Evolutionary conservation across 2,888 invertebrate genomes (phyloP).

Genomic region (Listrodromus nycthemerus): DNA sequence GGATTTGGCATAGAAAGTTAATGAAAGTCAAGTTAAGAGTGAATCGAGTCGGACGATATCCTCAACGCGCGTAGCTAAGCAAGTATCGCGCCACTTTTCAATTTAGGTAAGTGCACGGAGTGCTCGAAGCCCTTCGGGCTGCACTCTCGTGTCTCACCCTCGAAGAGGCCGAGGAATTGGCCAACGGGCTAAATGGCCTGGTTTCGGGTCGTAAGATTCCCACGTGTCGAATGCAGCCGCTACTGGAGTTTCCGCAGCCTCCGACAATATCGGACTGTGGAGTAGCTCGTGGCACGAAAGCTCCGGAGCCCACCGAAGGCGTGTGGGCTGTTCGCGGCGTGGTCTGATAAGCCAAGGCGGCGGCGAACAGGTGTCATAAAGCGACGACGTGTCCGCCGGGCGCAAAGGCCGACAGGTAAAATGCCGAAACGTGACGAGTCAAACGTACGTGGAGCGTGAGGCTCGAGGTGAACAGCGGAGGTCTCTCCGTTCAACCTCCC

Average conservation of each 20-base stretch:
- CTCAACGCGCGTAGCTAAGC: constrained; percentile 57
- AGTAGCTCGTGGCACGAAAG: neutral
- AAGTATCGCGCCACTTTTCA: constrained; percentile 72
- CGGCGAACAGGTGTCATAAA: constrained; percentile 81
- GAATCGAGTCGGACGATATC: neutral
- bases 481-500: neutral
- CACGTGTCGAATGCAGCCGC: constrained; percentile 66
- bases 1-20: too few relatives aligned
- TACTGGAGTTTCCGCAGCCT: neutral
- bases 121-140: constrained; percentile 38
- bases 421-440: constrained; percentile 73
- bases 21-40: too few relatives aligned
- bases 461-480: neutral
- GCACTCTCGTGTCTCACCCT: neutral
- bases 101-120: constrained; percentile 73
- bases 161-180: constrained; percentile 6
- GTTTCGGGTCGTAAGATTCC: constrained; percentile 29
- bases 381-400: constrained; percentile 74
- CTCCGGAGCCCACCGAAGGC: neutral
- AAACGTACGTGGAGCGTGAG: constrained; percentile 62
- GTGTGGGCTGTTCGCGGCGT: constrained; percentile 67
- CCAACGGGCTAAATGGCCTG: neutral
- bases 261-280: neutral
- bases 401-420: constrained; percentile 68
- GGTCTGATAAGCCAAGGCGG: constrained; percentile 26